phyloP scores from a whole-genome alignment of 2,113 vertebrate genomes.

The Rhynchomys soricoides region DNA sequence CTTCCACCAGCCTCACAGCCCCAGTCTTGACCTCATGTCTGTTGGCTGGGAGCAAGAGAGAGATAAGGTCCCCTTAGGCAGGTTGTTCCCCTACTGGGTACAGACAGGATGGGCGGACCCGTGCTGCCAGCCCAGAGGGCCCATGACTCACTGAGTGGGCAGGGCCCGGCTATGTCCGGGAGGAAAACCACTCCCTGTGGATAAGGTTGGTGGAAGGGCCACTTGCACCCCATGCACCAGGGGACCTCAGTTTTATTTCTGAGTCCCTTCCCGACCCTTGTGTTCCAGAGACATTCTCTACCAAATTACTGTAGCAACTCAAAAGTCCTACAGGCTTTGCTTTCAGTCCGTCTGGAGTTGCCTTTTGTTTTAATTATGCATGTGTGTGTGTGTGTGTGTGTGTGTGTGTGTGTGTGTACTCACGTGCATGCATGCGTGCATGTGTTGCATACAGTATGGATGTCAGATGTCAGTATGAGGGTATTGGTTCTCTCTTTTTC shows the following conservation, averaged over 20 bases:
- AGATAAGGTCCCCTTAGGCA: constrained; percentile 71
- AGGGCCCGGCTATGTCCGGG: background rate
- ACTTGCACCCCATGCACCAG: background rate
- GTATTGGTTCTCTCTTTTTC: background rate
- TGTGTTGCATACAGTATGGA: background rate
- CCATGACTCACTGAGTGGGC: constrained; percentile 70
- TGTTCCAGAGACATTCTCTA: background rate
- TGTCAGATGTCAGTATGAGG: background rate
- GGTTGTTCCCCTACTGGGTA: constrained; percentile 52
- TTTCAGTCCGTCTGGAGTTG: background rate
- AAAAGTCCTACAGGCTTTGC: background rate
- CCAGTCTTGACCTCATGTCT: constrained; percentile 66
- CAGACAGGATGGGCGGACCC: constrained; percentile 74
- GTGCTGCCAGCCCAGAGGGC: constrained; percentile 62
- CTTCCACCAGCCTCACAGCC: background rate
- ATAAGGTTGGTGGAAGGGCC: constrained; percentile 35
- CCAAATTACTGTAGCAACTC: background rate
- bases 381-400: no score
- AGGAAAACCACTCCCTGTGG: constrained; percentile 70
- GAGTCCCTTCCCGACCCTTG: background rate
- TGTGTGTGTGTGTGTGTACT: background rate
- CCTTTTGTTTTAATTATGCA: background rate
- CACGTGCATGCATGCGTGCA: no score
- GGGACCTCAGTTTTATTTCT: background rate
- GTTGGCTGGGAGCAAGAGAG: background rate